These are phyloP conservation scores for Resseliella maxima DNA, from an alignment of 2,888 invertebrate species.

Conservation along the genomic window DNA sequence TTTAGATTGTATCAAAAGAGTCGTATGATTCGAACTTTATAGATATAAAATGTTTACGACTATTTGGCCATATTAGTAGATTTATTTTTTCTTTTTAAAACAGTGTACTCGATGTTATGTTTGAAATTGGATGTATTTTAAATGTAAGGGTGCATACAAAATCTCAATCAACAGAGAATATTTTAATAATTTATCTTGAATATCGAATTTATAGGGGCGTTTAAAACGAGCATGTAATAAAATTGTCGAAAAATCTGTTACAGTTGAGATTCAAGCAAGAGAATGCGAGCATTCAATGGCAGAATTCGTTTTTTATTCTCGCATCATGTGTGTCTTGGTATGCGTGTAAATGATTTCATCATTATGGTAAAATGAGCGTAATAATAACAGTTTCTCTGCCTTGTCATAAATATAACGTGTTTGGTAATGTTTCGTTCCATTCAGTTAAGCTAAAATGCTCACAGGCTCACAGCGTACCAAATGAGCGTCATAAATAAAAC, in stretches of 20 bases:
- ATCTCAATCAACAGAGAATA: slow-evolving; percentile 27
- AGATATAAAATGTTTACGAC: slow-evolving; percentile 2
- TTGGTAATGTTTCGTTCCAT: neutral
- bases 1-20: too few relatives aligned
- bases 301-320: neutral
- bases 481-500: slow-evolving; percentile 48
- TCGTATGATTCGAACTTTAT: neutral
- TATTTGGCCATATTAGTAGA: neutral
- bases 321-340: neutral
- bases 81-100: neutral
- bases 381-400: neutral
- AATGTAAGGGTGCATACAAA: neutral
- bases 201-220: slow-evolving; percentile 16
- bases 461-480: neutral
- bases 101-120: neutral
- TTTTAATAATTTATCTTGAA: slow-evolving; percentile 11
- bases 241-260: neutral
- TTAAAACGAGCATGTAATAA: slow-evolving; percentile 33
- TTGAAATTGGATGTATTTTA: neutral
- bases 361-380: slow-evolving; percentile 48
- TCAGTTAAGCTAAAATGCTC: too few relatives aligned
- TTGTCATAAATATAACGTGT: neutral
- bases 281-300: neutral
- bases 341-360: slow-evolving; percentile 39
- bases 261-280: neutral